Percentiles rank a stretch among this genome's conserved stretches.
phyloP scores from a whole-genome alignment of 1,140 invertebrate genomes.

The Ectropis grisescens region DNA sequence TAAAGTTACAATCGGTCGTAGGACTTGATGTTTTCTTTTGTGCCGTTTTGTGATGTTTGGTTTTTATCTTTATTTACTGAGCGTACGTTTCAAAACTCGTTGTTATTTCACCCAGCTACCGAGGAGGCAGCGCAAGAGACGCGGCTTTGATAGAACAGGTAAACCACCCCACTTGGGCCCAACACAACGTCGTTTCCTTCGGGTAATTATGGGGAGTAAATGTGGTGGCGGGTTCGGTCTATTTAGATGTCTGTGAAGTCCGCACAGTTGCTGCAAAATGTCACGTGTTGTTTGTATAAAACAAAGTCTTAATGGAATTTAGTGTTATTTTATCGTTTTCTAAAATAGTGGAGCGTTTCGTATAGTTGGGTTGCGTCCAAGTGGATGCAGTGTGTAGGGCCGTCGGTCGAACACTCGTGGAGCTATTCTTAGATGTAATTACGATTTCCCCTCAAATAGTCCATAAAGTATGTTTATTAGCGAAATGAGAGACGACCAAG shows the following conservation, averaged over 20 bases:
- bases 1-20: too few relatives aligned
- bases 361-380: conserved; percentile 55
- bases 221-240: too few relatives aligned
- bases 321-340: too few relatives aligned
- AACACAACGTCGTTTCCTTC: conserved; percentile 29
- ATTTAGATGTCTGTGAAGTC: too few relatives aligned
- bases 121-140: conserved; percentile 70
- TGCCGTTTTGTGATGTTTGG: conserved; percentile 67
- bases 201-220: conserved; percentile 8
- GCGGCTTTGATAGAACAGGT: conserved; percentile 71
- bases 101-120: conserved; percentile 71
- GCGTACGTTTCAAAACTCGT: conserved; percentile 65
- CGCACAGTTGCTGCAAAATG: conserved; percentile 1
- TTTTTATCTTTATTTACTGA: conserved; percentile 63
- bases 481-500: too few relatives aligned
- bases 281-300: conserved; percentile 2
- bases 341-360: too few relatives aligned
- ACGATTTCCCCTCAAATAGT: too few relatives aligned
- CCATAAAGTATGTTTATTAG: too few relatives aligned
- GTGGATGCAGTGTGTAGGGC: conserved; percentile 43
- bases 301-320: conserved; percentile 4
- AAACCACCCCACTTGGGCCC: conserved; percentile 53
- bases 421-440: conserved; percentile 20
- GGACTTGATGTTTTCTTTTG: conserved; percentile 46
- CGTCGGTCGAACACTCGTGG: conserved; percentile 29